phyloP scores from a whole-genome alignment of 2,888 invertebrate genomes.

The Tetragonula carbonaria region DNA sequence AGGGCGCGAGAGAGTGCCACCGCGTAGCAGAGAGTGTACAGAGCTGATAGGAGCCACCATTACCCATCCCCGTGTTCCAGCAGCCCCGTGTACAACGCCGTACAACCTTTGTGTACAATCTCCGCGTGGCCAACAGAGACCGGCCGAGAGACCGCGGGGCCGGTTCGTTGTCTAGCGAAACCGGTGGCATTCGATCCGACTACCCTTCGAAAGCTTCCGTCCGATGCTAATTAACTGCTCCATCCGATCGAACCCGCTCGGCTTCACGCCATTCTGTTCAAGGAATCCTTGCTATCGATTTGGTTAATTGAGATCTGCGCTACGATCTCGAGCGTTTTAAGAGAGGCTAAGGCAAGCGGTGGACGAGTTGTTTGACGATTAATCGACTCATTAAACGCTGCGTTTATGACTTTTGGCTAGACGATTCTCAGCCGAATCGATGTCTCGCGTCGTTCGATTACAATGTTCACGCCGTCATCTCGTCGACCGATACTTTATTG shows the following conservation, averaged over 20 bases:
- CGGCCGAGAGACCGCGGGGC: conserved; percentile 50
- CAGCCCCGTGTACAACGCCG: conserved; percentile 65
- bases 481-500: too few species aligned
- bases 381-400: too few species aligned
- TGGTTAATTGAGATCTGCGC: not conserved
- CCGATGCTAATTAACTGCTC: conserved; percentile 39
- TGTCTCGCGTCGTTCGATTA: too few species aligned
- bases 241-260: not conserved
- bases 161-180: conserved; percentile 58
- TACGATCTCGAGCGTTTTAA: not conserved
- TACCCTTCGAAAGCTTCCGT: conserved; percentile 24
- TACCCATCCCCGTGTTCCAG: conserved; percentile 62
- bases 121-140: conserved; percentile 60
- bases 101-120: conserved; percentile 73
- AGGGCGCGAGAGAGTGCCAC: conserved; percentile 20
- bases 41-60: conserved; percentile 75
- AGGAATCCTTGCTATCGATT: not conserved
- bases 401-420: too few species aligned
- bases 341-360: not conserved
- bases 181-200: conserved; percentile 54
- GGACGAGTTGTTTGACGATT: too few species aligned
- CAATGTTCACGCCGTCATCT: too few species aligned
- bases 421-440: too few species aligned
- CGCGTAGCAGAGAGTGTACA: conserved; percentile 69
- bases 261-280: not conserved